phyloP scores from a whole-genome alignment of 2,888 invertebrate species.

The Agelastica alni region DNA sequence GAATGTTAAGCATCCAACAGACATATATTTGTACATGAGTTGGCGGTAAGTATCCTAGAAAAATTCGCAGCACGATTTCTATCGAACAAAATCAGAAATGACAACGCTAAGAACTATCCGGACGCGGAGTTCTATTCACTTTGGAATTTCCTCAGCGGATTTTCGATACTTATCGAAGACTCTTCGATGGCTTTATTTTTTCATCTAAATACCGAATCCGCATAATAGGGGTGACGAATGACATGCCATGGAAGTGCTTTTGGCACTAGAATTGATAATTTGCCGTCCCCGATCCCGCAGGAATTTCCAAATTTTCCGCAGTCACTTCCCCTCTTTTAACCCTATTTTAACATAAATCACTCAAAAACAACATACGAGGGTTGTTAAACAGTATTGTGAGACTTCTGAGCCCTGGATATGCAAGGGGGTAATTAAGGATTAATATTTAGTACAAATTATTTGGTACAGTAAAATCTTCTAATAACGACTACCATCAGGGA shows the following conservation, averaged over 20 bases:
- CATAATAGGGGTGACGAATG: not conserved
- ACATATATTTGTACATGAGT: conserved; percentile 20
- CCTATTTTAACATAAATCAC: no score
- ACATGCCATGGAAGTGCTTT: not conserved
- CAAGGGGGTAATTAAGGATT: no score
- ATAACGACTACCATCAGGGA: no score
- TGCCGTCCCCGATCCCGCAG: no score
- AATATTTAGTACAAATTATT: no score
- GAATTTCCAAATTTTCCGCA: no score
- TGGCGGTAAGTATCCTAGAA: conserved; percentile 12
- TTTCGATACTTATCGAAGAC: conserved; percentile 10
- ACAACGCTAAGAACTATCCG: conserved; percentile 10
- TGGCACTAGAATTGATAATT: not conserved
- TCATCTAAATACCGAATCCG: not conserved
- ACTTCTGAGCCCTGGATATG: no score
- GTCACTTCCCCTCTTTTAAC: no score
- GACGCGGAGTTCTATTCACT: conserved; percentile 12
- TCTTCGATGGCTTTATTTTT: conserved; percentile 5
- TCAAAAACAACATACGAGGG: no score
- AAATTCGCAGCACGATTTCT: conserved; percentile 25
- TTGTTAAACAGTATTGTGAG: no score
- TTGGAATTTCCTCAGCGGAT: conserved; percentile 14
- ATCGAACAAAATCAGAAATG: conserved; percentile 26
- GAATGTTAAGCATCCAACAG: conserved; percentile 7
- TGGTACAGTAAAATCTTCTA: no score